phyloP scores from a whole-genome alignment of 2,888 invertebrate genomes.

The Pedicia rivosa region DNA sequence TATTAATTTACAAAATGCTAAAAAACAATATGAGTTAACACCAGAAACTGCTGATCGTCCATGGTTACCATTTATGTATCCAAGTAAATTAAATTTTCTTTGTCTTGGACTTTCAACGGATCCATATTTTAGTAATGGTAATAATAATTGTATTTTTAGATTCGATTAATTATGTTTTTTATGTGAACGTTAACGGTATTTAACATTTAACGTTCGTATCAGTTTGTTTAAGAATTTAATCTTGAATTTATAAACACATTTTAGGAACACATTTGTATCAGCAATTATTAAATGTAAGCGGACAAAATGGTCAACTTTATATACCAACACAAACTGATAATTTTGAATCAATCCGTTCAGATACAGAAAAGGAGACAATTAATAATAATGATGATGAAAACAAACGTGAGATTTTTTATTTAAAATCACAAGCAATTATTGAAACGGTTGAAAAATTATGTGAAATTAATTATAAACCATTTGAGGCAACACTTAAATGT shows the following conservation, averaged over 20 bases:
- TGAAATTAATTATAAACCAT: conserved; percentile 56
- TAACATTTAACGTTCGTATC: no score
- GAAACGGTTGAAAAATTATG: conserved; percentile 48
- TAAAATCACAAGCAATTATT: conserved; percentile 17
- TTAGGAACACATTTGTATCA: conserved; percentile 40
- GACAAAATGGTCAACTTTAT: conserved; percentile 43
- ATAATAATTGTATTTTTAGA: no score
- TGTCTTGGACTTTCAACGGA: conserved; percentile 52
- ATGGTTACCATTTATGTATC: conserved; percentile 64
- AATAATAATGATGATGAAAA: not conserved
- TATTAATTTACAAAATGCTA: conserved; percentile 31
- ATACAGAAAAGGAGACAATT: conserved; percentile 6
- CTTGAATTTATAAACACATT: no score
- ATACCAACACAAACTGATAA: conserved; percentile 34
- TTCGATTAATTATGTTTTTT: no score
- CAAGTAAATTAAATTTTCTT: conserved; percentile 63
- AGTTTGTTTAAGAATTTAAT: no score
- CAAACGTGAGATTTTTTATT: not conserved
- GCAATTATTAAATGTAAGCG: conserved; percentile 60
- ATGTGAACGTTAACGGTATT: no score
- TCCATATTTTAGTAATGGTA: conserved; percentile 33
- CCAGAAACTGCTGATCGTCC: conserved; percentile 26
- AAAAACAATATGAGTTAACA: not conserved
- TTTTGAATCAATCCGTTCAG: not conserved
- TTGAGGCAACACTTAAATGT: conserved; percentile 54